These are phyloP conservation scores for Diglossa cyanea DNA, from an alignment of 2,797 vertebrate species.

Conservation along the genomic window DNA sequence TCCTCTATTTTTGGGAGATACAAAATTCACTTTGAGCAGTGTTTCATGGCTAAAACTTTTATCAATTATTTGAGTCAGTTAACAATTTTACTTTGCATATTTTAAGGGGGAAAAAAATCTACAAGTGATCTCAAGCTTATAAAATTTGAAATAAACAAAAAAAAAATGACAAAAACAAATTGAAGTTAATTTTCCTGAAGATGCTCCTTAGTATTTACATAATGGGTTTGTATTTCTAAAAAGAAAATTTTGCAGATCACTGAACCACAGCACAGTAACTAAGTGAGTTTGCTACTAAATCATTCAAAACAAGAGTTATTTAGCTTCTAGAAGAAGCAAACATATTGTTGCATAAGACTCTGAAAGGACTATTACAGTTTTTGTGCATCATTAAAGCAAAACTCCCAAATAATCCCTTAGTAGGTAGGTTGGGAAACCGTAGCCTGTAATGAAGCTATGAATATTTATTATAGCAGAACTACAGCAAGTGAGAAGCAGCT, in stretches of 20 bases:
- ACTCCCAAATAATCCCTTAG: constrained; percentile 30
- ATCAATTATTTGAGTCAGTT: neutral
- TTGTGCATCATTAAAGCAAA: constrained; percentile 50
- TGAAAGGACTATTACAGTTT: constrained; percentile 42
- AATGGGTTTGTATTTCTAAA: constrained; percentile 60
- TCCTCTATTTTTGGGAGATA: neutral
- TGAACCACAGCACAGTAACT: constrained; percentile 43
- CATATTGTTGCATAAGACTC: constrained; percentile 35
- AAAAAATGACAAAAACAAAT: neutral
- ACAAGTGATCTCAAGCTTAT: neutral
- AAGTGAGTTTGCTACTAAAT: constrained; percentile 61
- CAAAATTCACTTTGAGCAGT: neutral
- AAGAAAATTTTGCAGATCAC: constrained; percentile 65
- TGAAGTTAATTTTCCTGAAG: constrained; percentile 52
- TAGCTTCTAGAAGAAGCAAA: constrained; percentile 44
- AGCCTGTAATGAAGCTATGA: constrained; percentile 40
- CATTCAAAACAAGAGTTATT: constrained; percentile 66
- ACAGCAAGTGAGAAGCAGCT: constrained; percentile 8
- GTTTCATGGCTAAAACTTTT: neutral
- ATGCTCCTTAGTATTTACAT: constrained; percentile 50
- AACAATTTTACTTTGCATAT: constrained; percentile 7
- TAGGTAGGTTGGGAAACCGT: neutral
- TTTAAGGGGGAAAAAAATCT: neutral
- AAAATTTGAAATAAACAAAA: constrained; percentile 7
- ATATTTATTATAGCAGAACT: constrained; percentile 47